Base-by-base conservation (phyloP, 30 jellyfish, hydroid and myxozoan species). In the Aurelia aurita region DNA sequence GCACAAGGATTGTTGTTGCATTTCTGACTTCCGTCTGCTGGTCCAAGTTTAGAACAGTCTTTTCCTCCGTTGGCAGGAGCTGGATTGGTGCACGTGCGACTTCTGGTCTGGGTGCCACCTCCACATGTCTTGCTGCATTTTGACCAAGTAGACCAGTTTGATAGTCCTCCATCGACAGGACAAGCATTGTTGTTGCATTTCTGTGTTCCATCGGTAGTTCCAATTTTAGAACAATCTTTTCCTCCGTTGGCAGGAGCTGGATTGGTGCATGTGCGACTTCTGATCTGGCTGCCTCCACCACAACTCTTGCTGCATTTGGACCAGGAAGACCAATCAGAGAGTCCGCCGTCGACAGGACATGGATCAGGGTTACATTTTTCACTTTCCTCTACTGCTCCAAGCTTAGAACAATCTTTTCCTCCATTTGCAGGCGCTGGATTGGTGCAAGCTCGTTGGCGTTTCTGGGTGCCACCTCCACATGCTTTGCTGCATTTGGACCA, bases 221-320 rank as follows among this genome's bases (percentile, higher is more conserved):
- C 96, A 16, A 72, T 66, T 3, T 70, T 74, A 20, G 79, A 57
- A 63, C 98, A 91, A 62, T 64, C 82, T 25, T 53, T 44, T n/a
- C 98, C 98, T 10, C 96, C 98, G 60, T 91, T 78, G 4, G 79
- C 65, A 20, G 98, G 98, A 12, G 62, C 82, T 9, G 98, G 98
- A 39, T 91, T 79, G 19, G 79, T 78, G 68, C 98, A 91, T 5
- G 89, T 12, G 22, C 98, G 39, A 21, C 51, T 69, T 28, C 98
- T 65, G 21, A 3, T 45, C 23, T 79, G 65, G 16, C 58, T 45
- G 28, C 98, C 98, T 31, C 96, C 96, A 31, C 91, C 91, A 43
- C 98, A 91, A 12, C 87, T 34, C 58, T 73, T 80, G 23, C 87
- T 68, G 62, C 98, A 91, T 3, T 20, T 64, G 8, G 97, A 59